Percentiles rank a stretch among this genome's conserved stretches.
Conservation (phyloP, 2,113 vertebrate genomes). For the Podocnemis expansa region DNA sequence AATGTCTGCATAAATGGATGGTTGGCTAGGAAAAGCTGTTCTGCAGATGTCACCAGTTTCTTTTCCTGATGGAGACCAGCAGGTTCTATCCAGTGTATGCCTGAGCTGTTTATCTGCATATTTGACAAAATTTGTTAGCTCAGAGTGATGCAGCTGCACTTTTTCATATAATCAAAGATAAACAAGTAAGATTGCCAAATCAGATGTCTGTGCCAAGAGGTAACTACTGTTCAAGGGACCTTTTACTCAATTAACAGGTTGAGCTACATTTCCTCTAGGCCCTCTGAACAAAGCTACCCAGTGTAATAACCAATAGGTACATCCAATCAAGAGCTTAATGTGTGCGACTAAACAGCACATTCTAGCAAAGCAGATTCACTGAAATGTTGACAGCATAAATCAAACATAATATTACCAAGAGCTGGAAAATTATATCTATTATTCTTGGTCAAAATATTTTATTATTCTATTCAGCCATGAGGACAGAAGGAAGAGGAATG, state of each 20-base stretch:
- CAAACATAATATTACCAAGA: conserved; percentile 14
- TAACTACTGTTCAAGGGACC: conserved; percentile 65
- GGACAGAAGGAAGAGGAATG: background rate
- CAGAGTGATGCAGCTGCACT: conserved; percentile 46
- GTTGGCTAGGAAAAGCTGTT: background rate
- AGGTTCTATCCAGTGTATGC: conserved; percentile 1
- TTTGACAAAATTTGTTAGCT: conserved; percentile 26
- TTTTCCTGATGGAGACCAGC: background rate
- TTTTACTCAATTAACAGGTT: conserved; percentile 57
- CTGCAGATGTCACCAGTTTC: background rate
- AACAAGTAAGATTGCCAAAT: conserved; percentile 68
- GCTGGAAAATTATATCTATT: conserved; percentile 3
- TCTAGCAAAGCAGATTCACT: background rate
- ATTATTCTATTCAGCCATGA: background rate
- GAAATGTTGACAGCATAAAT: background rate
- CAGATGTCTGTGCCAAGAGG: conserved; percentile 48
- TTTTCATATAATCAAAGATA: conserved; percentile 66
- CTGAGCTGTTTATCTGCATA: conserved; percentile 4
- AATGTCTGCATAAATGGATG: background rate
- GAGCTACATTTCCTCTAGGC: conserved; percentile 53
- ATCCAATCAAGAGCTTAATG: conserved; percentile 34
- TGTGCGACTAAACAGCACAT: background rate
- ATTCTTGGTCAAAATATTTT: conserved; percentile 22
- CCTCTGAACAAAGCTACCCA: conserved; percentile 47
- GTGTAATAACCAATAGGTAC: conserved; percentile 41